Evolutionary conservation across 2,113 vertebrate genomes (phyloP), one percentile per base, ranked within the genome.

Genomic region (Ciconia boyciana): DNA sequence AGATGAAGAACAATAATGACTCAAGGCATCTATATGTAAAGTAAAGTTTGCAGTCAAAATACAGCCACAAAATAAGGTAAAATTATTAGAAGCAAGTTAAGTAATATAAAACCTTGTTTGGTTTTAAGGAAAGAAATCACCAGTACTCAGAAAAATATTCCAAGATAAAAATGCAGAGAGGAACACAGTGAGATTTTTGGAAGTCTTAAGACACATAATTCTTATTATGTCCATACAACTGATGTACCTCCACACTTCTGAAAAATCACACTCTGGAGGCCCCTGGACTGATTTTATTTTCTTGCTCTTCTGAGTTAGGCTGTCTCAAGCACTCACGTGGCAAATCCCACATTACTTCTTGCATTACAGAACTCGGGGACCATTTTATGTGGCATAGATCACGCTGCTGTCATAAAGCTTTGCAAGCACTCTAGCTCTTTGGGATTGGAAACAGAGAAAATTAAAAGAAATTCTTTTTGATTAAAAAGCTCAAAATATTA

Each of bases 91-190:
- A 92, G 32, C 6, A 55, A 49, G 7, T 16, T 22, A 87, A 46
- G 10, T 34, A 51, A 60, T 13, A 13, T 21, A 72, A 89, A 75
- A 49, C 7, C 5, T 76, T 41, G 10, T 28, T 85, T 31, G 5
- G 7, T 85, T 90, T 96, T 32, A 83, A 78, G 31, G 34, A 69
- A 77, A 65, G 49, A 81, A 62, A 21, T 65, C 0, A 0, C 11
- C 16, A 49, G 41, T 52, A 41, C 17, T 77, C 9, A 2, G 24
- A 57, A 90, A 32, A 77, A 65, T 44, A 57, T 31, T 48, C 34
- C 41, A 29, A 12, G 7, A 65, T 29, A 62, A 86, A 96, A 93
- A 43, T 0, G 0, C 0, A 0, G 18, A 34, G 9, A 71, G 25
- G 7, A 90, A 86, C 1, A 0, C 26, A 87, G n/a, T 14, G 14